These are phyloP conservation scores for Rhabdomys dilectus DNA, from an alignment of 2,113 vertebrate species.

Conservation along the genomic window DNA sequence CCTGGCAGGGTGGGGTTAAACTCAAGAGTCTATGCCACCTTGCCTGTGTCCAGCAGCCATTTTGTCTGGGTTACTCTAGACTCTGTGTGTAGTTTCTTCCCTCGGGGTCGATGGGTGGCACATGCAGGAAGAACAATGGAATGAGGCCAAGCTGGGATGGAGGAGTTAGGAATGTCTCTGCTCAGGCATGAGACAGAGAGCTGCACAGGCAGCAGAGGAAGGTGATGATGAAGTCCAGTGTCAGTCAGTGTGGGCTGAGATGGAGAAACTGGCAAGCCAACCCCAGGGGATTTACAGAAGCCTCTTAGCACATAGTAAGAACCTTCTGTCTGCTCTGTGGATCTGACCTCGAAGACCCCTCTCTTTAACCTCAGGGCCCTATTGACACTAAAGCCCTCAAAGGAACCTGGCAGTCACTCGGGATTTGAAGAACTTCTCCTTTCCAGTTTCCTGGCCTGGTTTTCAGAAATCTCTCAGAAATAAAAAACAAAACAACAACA, in stretches of 20 bases:
- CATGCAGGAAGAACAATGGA: background rate
- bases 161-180: background rate
- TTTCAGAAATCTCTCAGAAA: slow-evolving; percentile 28
- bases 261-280: background rate
- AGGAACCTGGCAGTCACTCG: background rate
- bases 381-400: background rate
- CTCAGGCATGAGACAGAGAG: fast-evolving
- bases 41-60: no score
- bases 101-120: no score
- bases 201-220: background rate
- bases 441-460: slow-evolving; percentile 50
- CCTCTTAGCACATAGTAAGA: background rate
- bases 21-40: no score
- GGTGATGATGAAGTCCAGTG: background rate
- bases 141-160: background rate
- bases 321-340: fast-evolving
- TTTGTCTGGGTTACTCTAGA: fast-evolving
- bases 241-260: background rate
- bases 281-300: background rate
- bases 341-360: background rate
- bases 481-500: background rate
- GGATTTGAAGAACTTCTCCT: slow-evolving; percentile 26
- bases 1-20: background rate
- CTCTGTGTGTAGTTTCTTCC: background rate
- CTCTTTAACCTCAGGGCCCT: background rate